Evolutionary conservation across 1,140 invertebrate species (phyloP), one percentile per base, ranked within the genome.

Genomic region (Drosophila eugracilis): DNA sequence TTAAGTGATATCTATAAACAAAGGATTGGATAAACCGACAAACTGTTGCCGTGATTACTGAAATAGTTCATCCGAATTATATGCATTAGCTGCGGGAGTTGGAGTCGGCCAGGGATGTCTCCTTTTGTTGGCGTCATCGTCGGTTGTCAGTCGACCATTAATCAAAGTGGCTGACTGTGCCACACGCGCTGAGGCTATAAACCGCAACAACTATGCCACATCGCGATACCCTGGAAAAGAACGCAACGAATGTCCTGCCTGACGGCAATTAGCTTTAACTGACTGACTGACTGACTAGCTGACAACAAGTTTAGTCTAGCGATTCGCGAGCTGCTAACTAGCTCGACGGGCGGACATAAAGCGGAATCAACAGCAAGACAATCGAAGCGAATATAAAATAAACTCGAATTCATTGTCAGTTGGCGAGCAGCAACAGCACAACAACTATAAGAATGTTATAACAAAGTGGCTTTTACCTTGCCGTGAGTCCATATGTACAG

Each of bases 251-350:
- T 21, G 22, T 30, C 15, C 57, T 54, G 50, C 69, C 62, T 70
- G 54, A 58, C 77, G 55, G 58, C 72, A 80, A 80, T 80, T 80
- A 80, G 66, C 75, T 53, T 49, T 30, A 42, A 60, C 54, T 21
- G 37, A 19, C 47, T 45, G 14, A 37, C 34, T 26, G 19, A 24
- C 34, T 32, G 14, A 17, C 44, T 45, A 54, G 48, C 48, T 52
- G 50, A 65, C 60, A 65, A 65, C 60, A 48, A 65, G 55, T 47
- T 48, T 26, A 32, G 41, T 62, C 41, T 34, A 52, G 39, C 55
- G 34, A 73, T 71, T 70, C 48, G 52, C 49, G 48, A 59, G 54
- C 53, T 74, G 59, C 59, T 65, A 75, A 74, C 52, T 75, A 52
- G 54, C 44, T 19, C 44, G 30, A 37, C 28, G 19, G 44, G 17